Conservation (phyloP, 2,113 vertebrate genomes). For the Bubo scandiacus region DNA sequence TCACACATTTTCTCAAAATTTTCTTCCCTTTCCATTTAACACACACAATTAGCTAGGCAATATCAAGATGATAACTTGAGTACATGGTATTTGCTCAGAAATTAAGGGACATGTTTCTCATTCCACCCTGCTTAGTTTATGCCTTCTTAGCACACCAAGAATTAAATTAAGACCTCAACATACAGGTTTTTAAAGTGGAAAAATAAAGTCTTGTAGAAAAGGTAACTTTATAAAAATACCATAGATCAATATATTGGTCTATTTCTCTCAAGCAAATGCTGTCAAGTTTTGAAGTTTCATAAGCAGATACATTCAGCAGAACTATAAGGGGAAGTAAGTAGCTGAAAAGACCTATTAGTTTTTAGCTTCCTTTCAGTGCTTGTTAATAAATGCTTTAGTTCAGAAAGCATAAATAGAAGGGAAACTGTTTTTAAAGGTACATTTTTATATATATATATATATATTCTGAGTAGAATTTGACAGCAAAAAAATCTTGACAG, state of each 20-base stretch:
- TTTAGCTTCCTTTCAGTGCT: background rate
- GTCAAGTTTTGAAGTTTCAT: background rate
- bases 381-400: background rate
- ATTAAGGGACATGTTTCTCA: background rate
- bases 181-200: background rate
- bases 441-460: background rate
- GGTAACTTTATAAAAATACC: background rate
- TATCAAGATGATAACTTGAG: background rate
- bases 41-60: background rate
- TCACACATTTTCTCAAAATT: background rate
- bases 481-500: background rate
- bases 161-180: background rate
- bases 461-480: background rate
- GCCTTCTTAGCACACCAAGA: background rate
- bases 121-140: background rate
- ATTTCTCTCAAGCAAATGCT: background rate
- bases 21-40: background rate
- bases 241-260: no score
- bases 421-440: background rate
- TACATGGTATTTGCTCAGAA: background rate
- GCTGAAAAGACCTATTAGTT: background rate
- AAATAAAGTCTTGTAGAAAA: background rate
- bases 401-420: background rate
- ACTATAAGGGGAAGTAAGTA: background rate
- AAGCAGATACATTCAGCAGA: background rate